Percentiles rank a stretch among this genome's conserved stretches.
phyloP scores from a whole-genome alignment of 2,888 invertebrate genomes.

The Selenia dentaria region DNA sequence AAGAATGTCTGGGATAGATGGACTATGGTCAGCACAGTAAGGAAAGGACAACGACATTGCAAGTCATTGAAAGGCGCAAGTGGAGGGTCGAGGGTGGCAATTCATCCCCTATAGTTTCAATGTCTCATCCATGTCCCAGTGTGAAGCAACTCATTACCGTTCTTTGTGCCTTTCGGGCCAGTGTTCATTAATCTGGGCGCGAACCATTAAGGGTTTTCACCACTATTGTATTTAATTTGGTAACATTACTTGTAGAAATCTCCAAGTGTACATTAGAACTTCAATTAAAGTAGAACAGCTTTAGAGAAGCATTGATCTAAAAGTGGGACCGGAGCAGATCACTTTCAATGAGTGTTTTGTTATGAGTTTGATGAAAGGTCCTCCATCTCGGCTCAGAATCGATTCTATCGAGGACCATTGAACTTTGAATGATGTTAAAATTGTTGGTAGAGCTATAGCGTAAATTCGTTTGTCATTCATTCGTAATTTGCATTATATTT shows the following conservation, averaged over 20 bases:
- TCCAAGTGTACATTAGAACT: conserved; percentile 4
- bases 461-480: conserved; percentile 33
- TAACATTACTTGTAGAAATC: conserved; percentile 5
- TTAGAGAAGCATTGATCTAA: background rate
- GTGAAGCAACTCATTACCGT: conserved; percentile 52
- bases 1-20: too few species aligned
- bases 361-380: conserved; percentile 3
- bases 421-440: conserved; percentile 33
- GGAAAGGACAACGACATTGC: too few species aligned
- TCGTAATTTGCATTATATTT: conserved; percentile 38
- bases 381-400: conserved; percentile 22
- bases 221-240: conserved; percentile 6
- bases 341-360: conserved; percentile 7
- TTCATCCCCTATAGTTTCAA: conserved; percentile 49
- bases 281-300: conserved; percentile 5
- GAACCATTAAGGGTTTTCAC: conserved; percentile 29
- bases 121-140: conserved; percentile 41
- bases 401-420: conserved; percentile 29
- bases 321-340: background rate
- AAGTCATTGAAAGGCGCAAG: conserved; percentile 60
- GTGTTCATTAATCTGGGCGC: conserved; percentile 53
- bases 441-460: conserved; percentile 26
- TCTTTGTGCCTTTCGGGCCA: conserved; percentile 51
- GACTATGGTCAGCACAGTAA: too few species aligned
- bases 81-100: conserved; percentile 35